These are phyloP conservation scores for Bombus balteatus DNA, from an alignment of 1,140 invertebrate species.

Conservation along the genomic window DNA sequence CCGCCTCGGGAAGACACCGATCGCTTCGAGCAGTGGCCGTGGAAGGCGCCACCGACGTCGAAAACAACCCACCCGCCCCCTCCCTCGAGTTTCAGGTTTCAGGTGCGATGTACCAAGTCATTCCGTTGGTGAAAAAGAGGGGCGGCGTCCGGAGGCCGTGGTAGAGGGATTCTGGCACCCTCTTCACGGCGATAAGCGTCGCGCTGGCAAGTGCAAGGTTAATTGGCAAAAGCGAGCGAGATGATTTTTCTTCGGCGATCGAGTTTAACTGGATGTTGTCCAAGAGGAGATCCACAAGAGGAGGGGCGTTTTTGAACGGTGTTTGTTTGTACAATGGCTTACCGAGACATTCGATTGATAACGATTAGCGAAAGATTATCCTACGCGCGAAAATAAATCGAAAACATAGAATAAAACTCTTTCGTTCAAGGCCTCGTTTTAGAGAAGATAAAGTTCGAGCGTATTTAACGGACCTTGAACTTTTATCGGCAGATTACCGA, in stretches of 20 bases:
- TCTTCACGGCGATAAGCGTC: constrained; percentile 11
- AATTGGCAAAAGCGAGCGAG: constrained; percentile 33
- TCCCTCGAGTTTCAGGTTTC: constrained; percentile 13
- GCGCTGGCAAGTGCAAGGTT: constrained; percentile 43
- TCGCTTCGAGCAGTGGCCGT: constrained; percentile 54
- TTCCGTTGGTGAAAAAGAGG: not conserved
- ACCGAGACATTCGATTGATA: no score
- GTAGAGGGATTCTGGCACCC: not conserved
- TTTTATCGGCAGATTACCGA: no score
- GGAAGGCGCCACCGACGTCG: constrained; percentile 69
- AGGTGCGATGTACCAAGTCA: constrained; percentile 53
- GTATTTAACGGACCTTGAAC: no score
- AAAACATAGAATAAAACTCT: no score
- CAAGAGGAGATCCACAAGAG: not conserved
- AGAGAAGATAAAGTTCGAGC: no score
- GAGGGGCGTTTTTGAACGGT: no score
- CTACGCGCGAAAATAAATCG: no score
- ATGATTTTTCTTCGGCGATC: constrained; percentile 33
- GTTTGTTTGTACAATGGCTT: no score
- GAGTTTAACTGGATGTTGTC: not conserved
- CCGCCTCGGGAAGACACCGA: constrained; percentile 57
- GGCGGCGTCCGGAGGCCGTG: not conserved
- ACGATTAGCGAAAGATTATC: no score
- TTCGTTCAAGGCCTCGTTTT: no score
- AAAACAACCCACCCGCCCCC: constrained; percentile 70